Evolutionary conservation across 2,113 vertebrate species (phyloP), one percentile per base, ranked within the genome.

Genomic region (Sander lucioperca): DNA sequence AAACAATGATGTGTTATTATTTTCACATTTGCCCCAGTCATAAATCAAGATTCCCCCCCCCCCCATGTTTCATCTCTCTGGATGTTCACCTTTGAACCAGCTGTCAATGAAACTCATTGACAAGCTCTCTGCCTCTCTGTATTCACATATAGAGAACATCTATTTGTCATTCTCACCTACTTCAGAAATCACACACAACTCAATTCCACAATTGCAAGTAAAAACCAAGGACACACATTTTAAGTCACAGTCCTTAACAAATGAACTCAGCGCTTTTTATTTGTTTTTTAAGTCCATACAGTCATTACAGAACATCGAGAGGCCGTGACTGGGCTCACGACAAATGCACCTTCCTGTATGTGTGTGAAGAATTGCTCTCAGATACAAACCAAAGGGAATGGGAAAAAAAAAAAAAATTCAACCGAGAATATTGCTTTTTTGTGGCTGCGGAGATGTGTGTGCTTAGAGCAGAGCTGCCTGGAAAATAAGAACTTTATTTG

Each of bases 351-450:
- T 74, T 50, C 53, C 58, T 9, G 59, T 16, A 5, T 4, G 16
- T 18, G 74, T 54, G 74, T 93, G 93, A 94, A 71, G 87, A 92
- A 94, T 94, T 89, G 78, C 89, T 73, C 83, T 73, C 74, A 51
- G 87, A 94, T 94, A 86, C 82, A 74, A 93, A 91, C 78, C 12
- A 89, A 94, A 88, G 79, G 87, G 81, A 84, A 77, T 58, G 67
- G 50, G 51, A 6, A 1, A 0, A 57, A 15, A 10, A 73, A 58
- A 70, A 57, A 76, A 77, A 77, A 43, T 89, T 74, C 57, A 51
- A 15, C 39, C 7, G n/a, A 89, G 69, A 83, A 89, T 89, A 92
- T 93, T 89, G 84, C 81, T 89, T 92, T 54, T 89, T 53, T 72
- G 30, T 16, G 13, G 66, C 54, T 27, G 21, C 0, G 12, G 30